Evolutionary conservation across 2,888 invertebrate genomes (phyloP).

Genomic region (Dynastes hyllus): DNA sequence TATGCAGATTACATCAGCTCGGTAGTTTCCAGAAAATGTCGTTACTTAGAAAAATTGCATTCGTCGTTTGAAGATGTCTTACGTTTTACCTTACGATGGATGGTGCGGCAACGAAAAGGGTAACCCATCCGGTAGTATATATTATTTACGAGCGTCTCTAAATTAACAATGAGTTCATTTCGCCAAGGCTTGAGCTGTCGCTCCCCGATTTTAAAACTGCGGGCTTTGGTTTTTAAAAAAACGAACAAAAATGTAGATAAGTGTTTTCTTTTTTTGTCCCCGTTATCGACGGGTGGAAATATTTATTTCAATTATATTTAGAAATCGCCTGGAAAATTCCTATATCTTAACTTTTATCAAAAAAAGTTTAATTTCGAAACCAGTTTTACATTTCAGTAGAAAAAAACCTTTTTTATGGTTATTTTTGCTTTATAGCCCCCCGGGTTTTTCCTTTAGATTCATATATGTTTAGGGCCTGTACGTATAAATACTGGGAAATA

Average conservation of each 20-base stretch:
- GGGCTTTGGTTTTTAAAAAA: not conserved
- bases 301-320: constrained; percentile 3
- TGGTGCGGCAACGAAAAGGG: not conserved
- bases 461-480: no score
- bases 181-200: not conserved
- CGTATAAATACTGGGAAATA: no score
- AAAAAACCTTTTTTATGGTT: not conserved
- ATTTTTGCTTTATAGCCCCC: not conserved
- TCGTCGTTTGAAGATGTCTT: not conserved
- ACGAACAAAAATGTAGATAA: not conserved
- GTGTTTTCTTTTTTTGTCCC: not conserved
- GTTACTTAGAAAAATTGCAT: constrained; percentile 21
- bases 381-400: not conserved
- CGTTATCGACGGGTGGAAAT: not conserved
- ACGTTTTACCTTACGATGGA: not conserved
- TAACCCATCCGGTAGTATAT: not conserved
- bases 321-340: not conserved
- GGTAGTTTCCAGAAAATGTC: constrained; percentile 6
- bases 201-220: not conserved
- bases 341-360: not conserved
- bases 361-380: not conserved
- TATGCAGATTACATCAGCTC: constrained; percentile 5
- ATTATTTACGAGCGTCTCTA: constrained; percentile 14
- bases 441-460: not conserved
- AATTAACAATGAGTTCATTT: constrained; percentile 20